Percentiles rank a stretch among this genome's conserved stretches.
These are phyloP conservation scores for Diglossa cyanea DNA, from an alignment of 2,797 vertebrate genomes.

Conservation along the genomic window DNA sequence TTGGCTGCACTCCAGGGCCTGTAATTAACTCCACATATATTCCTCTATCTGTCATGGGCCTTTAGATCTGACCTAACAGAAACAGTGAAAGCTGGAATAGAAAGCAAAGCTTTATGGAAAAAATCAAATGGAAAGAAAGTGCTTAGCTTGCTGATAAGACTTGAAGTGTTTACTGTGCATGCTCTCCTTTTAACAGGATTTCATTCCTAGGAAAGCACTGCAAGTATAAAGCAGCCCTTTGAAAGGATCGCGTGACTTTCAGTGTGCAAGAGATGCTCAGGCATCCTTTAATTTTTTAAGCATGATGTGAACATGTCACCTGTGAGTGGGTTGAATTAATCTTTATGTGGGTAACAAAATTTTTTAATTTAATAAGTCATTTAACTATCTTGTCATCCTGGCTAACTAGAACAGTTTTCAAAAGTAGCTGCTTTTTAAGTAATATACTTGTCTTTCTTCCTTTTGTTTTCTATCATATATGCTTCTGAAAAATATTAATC, in stretches of 20 bases:
- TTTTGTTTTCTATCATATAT: background rate
- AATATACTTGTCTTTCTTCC: background rate
- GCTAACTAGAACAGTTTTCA: background rate
- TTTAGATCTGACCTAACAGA: background rate
- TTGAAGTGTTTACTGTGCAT: background rate
- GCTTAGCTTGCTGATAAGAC: background rate
- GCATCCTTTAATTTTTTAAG: background rate
- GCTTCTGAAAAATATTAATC: background rate
- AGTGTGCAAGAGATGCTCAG: background rate
- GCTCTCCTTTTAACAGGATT: background rate
- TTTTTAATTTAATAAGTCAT: background rate
- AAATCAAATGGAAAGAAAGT: background rate
- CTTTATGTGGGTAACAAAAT: background rate
- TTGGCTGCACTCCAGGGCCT: background rate
- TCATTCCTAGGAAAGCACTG: background rate
- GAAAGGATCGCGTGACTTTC: background rate
- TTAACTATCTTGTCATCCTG: background rate
- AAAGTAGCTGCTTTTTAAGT: background rate
- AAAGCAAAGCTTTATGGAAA: background rate
- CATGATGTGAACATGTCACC: background rate
- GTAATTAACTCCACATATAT: constrained; percentile 46
- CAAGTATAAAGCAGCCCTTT: background rate
- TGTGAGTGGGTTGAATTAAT: background rate
- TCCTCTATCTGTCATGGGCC: background rate
- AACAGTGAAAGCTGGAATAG: background rate